Evolutionary conservation across 2,797 vertebrate genomes (phyloP).

Genomic region (Threskiornis aethiopicus): DNA sequence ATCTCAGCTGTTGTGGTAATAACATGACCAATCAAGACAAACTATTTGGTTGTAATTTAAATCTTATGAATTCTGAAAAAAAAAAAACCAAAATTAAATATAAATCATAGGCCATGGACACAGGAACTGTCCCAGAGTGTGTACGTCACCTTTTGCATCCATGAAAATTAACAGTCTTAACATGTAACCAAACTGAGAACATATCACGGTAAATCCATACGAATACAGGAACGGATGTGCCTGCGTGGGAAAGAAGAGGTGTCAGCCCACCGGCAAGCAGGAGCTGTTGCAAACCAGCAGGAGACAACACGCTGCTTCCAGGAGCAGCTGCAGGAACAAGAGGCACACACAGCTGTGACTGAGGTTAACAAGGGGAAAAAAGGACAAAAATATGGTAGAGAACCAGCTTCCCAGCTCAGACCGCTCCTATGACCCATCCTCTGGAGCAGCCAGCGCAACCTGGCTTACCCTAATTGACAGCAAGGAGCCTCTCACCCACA

Average conservation of each 20-base stretch:
- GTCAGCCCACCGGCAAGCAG: neutral
- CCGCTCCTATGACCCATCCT: rapidly evolving
- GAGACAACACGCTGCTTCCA: neutral
- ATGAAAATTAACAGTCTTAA: neutral
- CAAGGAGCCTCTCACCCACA: neutral
- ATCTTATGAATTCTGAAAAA: neutral
- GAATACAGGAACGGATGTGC: neutral
- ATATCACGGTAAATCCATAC: neutral
- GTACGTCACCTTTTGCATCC: neutral
- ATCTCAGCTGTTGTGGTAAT: neutral
- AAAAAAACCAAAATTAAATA: neutral
- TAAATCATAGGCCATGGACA: neutral
- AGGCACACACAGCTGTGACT: neutral
- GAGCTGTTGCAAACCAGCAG: neutral
- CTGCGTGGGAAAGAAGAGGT: neutral
- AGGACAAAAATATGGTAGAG: neutral
- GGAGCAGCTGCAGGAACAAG: neutral
- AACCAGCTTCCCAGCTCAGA: neutral
- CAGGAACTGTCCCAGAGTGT: neutral
- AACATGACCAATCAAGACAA: neutral
- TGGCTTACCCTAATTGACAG: neutral
- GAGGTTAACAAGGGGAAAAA: neutral
- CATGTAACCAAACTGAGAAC: neutral
- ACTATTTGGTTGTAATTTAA: neutral
- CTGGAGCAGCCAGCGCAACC: neutral